Evolutionary conservation across 2,888 invertebrate genomes (phyloP), one percentile per base, ranked within the genome.

Genomic region (Drosophila paramelanica): DNA sequence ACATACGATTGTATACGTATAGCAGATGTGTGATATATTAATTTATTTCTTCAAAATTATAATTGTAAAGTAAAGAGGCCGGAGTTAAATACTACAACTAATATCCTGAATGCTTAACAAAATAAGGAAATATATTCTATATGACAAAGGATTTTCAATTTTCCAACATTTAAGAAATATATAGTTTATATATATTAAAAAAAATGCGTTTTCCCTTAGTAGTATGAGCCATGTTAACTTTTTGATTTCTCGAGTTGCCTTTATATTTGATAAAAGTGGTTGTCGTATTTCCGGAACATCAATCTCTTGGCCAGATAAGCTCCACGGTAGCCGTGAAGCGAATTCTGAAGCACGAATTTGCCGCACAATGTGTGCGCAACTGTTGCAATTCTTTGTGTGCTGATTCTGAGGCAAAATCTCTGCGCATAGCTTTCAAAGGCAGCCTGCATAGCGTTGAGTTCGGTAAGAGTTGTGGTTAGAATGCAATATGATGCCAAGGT

Each of bases 311-410:
- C 3, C 42, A 20, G n/a, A 0, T 20, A 7, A 39, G n/a, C n/a
- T 38, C 1, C 14, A 6, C 31, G 11, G 27, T 38, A 25, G 51
- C 17, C 5, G 14, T 13, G 10, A 10, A 11, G 27, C 3, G 7
- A 27, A 7, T 31, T 41, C 39, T 25, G 27, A 17, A n/a, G 5
- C n/a, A n/a, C 7, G 41, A 23, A 20, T 13, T 23, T 46, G 25
- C 10, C 23, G 14, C 39, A 39, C 52, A 41, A 20, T 23, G 20
- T 31, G 17, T 17, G 39, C 13, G 17, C 13, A 14, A 39, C 25
- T 11, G 3, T 52, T 13, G 27, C 23, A 33, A 11, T 33, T 42
- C 53, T 42, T 42, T 42, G 33, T 42, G 42, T 11, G 41, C 27
- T 2, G 20, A 7, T n/a, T 4, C 39, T 39, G 14, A 7, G 17